Percentiles rank a stretch among this genome's conserved stretches.
Conservation (phyloP, 2,113 vertebrate genomes). For the Numida meleagris region DNA sequence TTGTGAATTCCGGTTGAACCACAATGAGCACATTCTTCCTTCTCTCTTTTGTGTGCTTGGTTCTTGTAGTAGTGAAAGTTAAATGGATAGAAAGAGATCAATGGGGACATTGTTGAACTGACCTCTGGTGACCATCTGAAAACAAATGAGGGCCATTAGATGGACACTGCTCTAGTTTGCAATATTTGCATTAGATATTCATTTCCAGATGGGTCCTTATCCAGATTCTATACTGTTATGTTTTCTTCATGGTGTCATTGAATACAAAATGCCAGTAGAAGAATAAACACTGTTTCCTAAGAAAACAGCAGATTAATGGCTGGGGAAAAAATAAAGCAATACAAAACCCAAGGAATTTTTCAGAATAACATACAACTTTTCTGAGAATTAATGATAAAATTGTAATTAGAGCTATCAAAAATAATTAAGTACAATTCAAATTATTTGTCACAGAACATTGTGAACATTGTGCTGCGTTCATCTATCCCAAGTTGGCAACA, state of each 20-base stretch:
- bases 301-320: neutral
- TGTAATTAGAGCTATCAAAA: neutral
- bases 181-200: neutral
- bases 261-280: neutral
- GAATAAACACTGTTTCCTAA: neutral
- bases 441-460: neutral
- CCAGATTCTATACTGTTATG: neutral
- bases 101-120: slow-evolving; percentile 35
- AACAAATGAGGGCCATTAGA: neutral
- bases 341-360: neutral
- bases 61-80: slow-evolving; percentile 60
- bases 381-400: slow-evolving; percentile 23
- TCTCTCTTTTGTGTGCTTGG: slow-evolving; percentile 48
- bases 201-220: neutral
- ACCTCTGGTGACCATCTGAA: slow-evolving; percentile 46
- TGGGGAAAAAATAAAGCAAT: neutral
- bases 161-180: neutral
- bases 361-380: neutral
- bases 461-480: neutral
- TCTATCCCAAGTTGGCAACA: neutral
- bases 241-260: neutral
- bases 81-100: slow-evolving; percentile 15
- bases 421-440: neutral
- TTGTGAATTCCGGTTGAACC: slow-evolving; percentile 57
- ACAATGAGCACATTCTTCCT: slow-evolving; percentile 64